Conservation (phyloP, 2,797 vertebrate species). For the Nyctibius grandis region DNA sequence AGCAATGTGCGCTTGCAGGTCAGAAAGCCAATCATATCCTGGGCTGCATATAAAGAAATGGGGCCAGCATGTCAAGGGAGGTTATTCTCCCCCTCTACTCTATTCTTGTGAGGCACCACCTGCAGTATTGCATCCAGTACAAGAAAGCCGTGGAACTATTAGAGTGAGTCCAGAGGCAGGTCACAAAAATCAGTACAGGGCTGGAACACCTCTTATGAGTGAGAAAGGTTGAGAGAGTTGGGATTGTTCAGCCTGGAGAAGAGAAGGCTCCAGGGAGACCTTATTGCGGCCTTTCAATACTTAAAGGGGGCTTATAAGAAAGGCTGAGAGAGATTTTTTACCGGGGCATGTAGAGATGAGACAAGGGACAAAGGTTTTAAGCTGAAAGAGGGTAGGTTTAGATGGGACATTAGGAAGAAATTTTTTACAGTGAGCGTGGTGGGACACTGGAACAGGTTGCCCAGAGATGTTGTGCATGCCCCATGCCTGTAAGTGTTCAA, state of each 20-base stretch:
- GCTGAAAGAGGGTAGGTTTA: neutral
- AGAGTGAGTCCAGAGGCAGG: fast-evolving
- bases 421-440: fast-evolving
- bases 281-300: neutral
- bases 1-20: neutral
- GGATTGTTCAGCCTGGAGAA: neutral
- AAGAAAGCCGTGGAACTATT: neutral
- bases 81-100: neutral
- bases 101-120: neutral
- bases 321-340: neutral
- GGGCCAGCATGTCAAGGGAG: neutral
- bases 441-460: neutral
- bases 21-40: neutral
- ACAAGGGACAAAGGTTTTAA: neutral
- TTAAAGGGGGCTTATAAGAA: neutral
- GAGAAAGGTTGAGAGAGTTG: neutral
- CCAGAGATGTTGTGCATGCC: neutral
- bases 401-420: neutral
- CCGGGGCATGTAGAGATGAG: neutral
- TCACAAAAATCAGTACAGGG: neutral
- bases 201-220: neutral
- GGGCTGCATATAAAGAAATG: neutral
- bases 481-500: neutral
- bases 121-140: neutral
- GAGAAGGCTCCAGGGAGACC: neutral